phyloP scores from a whole-genome alignment of 2,888 invertebrate genomes.

The Isotomurus palustris region DNA sequence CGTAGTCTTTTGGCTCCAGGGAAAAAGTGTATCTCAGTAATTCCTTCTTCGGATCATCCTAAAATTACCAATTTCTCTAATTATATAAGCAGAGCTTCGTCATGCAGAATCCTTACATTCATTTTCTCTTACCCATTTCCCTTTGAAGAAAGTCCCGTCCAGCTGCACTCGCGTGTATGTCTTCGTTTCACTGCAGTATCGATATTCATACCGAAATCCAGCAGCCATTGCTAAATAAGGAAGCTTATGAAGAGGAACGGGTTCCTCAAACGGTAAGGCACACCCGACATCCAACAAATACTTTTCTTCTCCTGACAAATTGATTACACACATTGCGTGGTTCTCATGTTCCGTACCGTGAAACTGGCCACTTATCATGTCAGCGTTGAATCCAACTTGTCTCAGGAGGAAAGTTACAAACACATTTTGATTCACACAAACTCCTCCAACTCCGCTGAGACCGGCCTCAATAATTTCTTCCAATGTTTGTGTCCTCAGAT shows the following conservation, averaged over 20 bases:
- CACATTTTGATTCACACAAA: constrained; percentile 35
- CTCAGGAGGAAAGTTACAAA: constrained; percentile 26
- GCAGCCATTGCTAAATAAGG: constrained; percentile 25
- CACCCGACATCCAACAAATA: constrained; percentile 36
- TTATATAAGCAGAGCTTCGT: neutral
- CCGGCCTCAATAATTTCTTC: constrained; percentile 15
- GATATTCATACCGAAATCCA: constrained; percentile 22
- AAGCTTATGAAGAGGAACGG: constrained; percentile 25
- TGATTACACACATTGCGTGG: constrained; percentile 33
- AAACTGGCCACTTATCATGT: constrained; percentile 23
- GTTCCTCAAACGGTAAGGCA: constrained; percentile 26
- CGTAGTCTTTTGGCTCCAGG: constrained; percentile 9
- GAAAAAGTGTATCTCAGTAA: constrained; percentile 19
- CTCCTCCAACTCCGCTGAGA: constrained; percentile 28
- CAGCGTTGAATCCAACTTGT: constrained; percentile 28
- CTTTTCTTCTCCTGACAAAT: constrained; percentile 19
- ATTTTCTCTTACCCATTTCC: constrained; percentile 11
- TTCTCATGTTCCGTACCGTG: constrained; percentile 23
- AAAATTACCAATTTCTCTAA: neutral
- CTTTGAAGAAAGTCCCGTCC: constrained; percentile 23
- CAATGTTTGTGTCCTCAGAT: constrained; percentile 14
- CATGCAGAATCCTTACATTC: neutral
- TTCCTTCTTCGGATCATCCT: constrained; percentile 13
- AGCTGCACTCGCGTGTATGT: constrained; percentile 16
- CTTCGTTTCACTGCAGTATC: constrained; percentile 7